These are phyloP conservation scores for Lochmaea crataegi DNA, from an alignment of 2,888 invertebrate genomes.

Conservation along the genomic window DNA sequence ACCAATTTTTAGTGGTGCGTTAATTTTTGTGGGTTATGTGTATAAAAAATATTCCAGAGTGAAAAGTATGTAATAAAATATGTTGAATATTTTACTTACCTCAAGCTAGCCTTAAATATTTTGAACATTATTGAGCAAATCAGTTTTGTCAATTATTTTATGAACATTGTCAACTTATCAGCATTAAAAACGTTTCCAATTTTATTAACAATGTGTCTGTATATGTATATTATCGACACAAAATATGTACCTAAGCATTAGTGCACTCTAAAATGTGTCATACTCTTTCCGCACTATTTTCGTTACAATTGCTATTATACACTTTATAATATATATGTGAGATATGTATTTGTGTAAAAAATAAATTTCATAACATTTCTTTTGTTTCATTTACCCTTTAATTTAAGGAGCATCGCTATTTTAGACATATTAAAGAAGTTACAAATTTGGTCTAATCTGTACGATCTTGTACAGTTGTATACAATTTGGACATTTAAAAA, in stretches of 20 bases:
- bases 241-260: neutral
- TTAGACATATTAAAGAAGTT: too few species aligned
- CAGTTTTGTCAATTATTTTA: constrained; percentile 2
- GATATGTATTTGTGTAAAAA: constrained; percentile 32
- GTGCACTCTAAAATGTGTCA: constrained; percentile 33
- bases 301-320: constrained; percentile 36
- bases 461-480: too few species aligned
- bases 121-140: neutral
- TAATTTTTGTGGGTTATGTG: too few species aligned
- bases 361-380: constrained; percentile 1
- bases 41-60: too few species aligned
- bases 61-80: too few species aligned
- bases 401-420: neutral
- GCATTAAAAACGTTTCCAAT: neutral
- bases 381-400: neutral
- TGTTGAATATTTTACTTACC: too few species aligned
- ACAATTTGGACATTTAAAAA: too few species aligned
- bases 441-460: too few species aligned
- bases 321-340: constrained; percentile 31
- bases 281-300: constrained; percentile 37
- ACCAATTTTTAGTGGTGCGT: too few species aligned
- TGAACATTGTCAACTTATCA: neutral
- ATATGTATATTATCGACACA: neutral
- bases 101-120: neutral
- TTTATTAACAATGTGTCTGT: neutral